A percentile compares a stretch with the other conserved stretches of the same genome.
Evolutionary conservation across 1,140 invertebrate species (phyloP).

Genomic region (Bemisia tabaci): DNA sequence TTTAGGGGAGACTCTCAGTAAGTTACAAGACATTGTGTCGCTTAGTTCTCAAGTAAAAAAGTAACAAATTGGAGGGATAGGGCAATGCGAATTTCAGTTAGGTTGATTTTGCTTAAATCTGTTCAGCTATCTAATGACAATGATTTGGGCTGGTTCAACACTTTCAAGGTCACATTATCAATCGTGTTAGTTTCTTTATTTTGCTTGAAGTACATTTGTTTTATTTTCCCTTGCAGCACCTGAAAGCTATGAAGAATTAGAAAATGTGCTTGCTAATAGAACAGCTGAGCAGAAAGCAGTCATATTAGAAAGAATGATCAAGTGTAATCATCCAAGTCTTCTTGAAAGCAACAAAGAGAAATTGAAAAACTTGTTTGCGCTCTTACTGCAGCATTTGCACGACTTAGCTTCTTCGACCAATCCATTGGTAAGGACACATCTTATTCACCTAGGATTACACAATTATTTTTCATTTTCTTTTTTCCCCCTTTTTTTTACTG

Average conservation of each 20-base stretch:
- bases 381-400: constrained; percentile 59
- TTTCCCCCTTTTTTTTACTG: no score
- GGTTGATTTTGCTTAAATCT: no score
- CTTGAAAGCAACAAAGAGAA: constrained; percentile 60
- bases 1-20: no score
- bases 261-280: constrained; percentile 44
- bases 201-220: constrained; percentile 1
- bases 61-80: no score
- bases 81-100: no score
- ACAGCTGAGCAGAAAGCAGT: constrained; percentile 45
- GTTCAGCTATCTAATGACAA: no score
- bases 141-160: no score
- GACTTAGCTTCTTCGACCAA: constrained; percentile 31
- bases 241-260: constrained; percentile 47
- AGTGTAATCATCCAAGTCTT: constrained; percentile 68
- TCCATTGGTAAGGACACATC: background rate
- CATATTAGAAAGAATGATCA: constrained; percentile 68
- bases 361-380: constrained; percentile 52
- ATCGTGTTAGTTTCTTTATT: background rate
- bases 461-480: background rate
- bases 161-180: no score
- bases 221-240: constrained; percentile 36
- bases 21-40: no score
- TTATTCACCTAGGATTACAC: background rate
- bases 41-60: no score